These are phyloP conservation scores for Phalera bucephala DNA, from an alignment of 2,888 invertebrate species.

Conservation along the genomic window DNA sequence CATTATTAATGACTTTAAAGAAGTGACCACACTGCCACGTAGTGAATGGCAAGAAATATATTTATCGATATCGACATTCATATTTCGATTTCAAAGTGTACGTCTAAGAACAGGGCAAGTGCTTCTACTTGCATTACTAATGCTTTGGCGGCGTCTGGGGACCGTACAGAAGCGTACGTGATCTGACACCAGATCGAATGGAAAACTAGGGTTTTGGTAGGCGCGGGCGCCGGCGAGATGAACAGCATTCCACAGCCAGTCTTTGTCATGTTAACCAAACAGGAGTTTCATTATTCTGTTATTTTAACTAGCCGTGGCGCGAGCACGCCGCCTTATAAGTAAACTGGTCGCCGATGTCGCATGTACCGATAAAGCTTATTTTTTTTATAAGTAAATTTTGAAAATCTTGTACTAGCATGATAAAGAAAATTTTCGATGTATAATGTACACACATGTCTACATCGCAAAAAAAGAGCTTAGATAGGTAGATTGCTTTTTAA, in stretches of 20 bases:
- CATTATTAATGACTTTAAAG: too few species aligned
- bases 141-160: slow-evolving; percentile 28
- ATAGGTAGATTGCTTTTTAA: too few species aligned
- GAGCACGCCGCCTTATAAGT: slow-evolving; percentile 18
- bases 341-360: slow-evolving; percentile 21
- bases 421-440: too few species aligned
- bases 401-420: too few species aligned
- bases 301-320: slow-evolving; percentile 74
- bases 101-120: slow-evolving; percentile 6
- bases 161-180: slow-evolving; percentile 47
- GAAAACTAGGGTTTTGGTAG: slow-evolving; percentile 47
- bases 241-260: slow-evolving; percentile 63
- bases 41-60: too few species aligned
- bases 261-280: slow-evolving; percentile 79
- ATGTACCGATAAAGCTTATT: neutral
- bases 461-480: too few species aligned
- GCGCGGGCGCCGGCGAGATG: slow-evolving; percentile 61
- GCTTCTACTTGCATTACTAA: slow-evolving; percentile 37
- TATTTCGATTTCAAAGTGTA: too few species aligned
- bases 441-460: too few species aligned
- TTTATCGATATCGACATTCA: too few species aligned
- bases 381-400: too few species aligned
- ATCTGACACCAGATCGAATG: slow-evolving; percentile 69
- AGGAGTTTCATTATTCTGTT: slow-evolving; percentile 72
- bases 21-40: too few species aligned